Evolutionary conservation across 2,113 vertebrate species (phyloP), one percentile per base, ranked within the genome.

Genomic region (Gadus macrocephalus): DNA sequence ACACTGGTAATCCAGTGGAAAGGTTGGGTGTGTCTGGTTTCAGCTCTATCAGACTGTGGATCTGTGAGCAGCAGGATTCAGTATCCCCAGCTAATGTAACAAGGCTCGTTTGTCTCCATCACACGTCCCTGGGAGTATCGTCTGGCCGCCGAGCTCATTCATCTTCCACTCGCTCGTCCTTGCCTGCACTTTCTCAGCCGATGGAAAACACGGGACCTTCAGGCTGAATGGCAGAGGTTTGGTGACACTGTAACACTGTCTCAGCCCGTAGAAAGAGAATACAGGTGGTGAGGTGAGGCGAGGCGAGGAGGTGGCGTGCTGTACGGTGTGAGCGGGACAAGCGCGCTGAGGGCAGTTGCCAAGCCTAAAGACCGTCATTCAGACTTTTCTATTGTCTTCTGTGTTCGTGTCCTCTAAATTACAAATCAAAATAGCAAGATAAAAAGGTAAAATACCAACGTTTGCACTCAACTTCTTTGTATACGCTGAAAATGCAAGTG

Each of bases 71-170:
- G 85, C 78, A 79, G 87, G 88, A 86, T 90, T 90, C 86, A 78
- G 87, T 90, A 86, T 90, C 42, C 90, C 83, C 78, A 82, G 80
- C 89, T 91, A 90, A 91, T 86, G 87, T 89, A 92, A 89, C 89
- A 88, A 89, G 88, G 79, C 86, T 89, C 89, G 87, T 91, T 91
- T 91, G 89, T 91, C 90, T 90, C 87, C 89, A 89, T 89, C 90
- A 87, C 91, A 86, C 80, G 74, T 90, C 89, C 87, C 85, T 89
- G 83, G 85, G 86, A 89, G 87, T 86, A 89, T 91, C 84, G 87
- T 84, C 85, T 88, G 75, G 83, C 85, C 86, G 83, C 86, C 83
- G 87, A 89, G 89, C 88, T 88, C 88, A 89, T 92, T 90, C 88
- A 89, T 90, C 88, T 89, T 88, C 42, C 42, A 11, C 9, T 49